phyloP scores from a whole-genome alignment of 2,113 vertebrate genomes.

The Sinosuthora webbiana region DNA sequence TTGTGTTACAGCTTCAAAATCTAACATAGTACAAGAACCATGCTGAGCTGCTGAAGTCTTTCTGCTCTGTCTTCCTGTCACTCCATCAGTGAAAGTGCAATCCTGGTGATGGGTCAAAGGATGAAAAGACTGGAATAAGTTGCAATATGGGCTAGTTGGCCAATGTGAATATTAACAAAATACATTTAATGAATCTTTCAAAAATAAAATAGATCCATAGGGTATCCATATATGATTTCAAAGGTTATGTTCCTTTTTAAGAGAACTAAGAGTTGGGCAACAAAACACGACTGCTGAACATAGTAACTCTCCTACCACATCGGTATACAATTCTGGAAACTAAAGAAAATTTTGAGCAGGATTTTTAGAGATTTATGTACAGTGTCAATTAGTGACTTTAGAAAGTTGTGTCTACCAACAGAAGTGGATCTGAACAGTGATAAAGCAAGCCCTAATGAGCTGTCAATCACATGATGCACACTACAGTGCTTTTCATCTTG shows the following conservation, averaged over 20 bases:
- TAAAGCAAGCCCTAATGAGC: background rate
- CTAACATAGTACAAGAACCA: background rate
- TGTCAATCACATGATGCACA: background rate
- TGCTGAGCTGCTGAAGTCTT: background rate
- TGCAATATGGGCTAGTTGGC: background rate
- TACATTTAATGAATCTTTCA: background rate
- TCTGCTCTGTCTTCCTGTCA: background rate
- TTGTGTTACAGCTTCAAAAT: background rate
- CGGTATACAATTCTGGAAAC: background rate
- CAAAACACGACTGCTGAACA: background rate
- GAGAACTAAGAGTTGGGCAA: background rate
- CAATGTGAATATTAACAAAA: background rate
- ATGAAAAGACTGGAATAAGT: background rate
- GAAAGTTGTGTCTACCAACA: background rate
- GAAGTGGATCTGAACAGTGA: background rate
- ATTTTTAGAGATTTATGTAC: background rate
- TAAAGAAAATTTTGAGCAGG: background rate
- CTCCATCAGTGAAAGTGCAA: background rate
- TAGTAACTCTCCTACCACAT: background rate
- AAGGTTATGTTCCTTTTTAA: background rate
- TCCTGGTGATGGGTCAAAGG: background rate
- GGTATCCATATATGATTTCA: background rate
- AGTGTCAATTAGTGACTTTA: background rate
- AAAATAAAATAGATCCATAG: background rate
- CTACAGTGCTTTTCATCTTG: background rate